phyloP scores from a whole-genome alignment of 2,888 invertebrate species.

The Brachyptera putata region DNA sequence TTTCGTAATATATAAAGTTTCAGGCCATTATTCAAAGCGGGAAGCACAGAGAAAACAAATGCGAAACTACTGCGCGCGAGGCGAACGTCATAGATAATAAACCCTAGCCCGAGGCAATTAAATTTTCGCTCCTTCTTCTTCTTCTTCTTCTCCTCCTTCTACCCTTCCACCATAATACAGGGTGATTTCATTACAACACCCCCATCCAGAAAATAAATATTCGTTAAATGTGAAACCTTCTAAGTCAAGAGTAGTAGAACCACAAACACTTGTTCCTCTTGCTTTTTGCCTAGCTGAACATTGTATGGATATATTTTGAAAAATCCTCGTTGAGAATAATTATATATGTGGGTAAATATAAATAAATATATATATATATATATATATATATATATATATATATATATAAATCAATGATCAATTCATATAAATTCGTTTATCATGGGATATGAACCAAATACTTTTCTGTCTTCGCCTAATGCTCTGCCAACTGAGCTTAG shows the following conservation, averaged over 20 bases:
- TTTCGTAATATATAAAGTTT: constrained; percentile 22
- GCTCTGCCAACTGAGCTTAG: no score
- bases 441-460: no score
- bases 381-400: no score
- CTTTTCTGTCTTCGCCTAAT: no score
- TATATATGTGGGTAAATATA: no score
- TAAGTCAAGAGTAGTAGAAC: background rate
- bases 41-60: constrained; percentile 17
- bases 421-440: no score
- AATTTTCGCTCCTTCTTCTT: constrained; percentile 30
- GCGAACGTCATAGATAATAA: constrained; percentile 30
- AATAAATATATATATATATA: no score
- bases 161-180: constrained; percentile 23
- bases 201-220: constrained; percentile 11
- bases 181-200: constrained; percentile 17
- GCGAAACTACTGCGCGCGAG: constrained; percentile 14
- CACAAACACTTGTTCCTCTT: no score
- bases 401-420: no score
- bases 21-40: constrained; percentile 19
- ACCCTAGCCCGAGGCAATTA: constrained; percentile 32
- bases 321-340: no score
- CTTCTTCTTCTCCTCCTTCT: constrained; percentile 21
- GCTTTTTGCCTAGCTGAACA: no score
- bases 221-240: constrained; percentile 1
- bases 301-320: no score